Percentiles rank a stretch among this genome's conserved stretches.
phyloP scores from a whole-genome alignment of 1,140 invertebrate species.

The Manduca sexta region DNA sequence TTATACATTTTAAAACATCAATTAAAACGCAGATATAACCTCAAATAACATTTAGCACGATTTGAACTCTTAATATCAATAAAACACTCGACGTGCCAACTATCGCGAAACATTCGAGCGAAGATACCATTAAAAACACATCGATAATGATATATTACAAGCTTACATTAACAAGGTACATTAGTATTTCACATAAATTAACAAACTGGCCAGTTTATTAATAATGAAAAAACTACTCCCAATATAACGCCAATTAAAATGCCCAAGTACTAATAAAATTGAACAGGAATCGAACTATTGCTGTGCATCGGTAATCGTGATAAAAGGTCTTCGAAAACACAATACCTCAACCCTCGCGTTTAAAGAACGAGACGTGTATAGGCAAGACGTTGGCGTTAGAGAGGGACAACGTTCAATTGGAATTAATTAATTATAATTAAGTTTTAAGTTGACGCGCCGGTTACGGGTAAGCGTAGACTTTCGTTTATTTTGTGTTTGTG shows the following conservation, averaged over 20 bases:
- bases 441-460: conserved; percentile 81
- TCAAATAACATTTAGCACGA: no score
- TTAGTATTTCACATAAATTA: no score
- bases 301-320: conserved; percentile 50
- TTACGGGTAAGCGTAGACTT: conserved; percentile 68
- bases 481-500: conserved; percentile 61
- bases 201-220: no score
- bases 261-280: conserved; percentile 63
- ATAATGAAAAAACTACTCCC: not conserved
- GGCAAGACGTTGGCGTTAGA: conserved; percentile 48
- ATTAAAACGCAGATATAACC: no score
- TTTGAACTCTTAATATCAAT: no score
- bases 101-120: no score
- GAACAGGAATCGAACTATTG: conserved; percentile 64
- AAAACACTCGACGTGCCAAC: no score
- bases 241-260: conserved; percentile 51
- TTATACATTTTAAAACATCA: no score
- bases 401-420: conserved; percentile 67
- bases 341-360: conserved; percentile 61
- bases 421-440: conserved; percentile 88
- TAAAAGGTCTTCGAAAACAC: conserved; percentile 71
- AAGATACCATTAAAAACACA: no score
- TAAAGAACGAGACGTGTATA: conserved; percentile 42
- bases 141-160: no score
- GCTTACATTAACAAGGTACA: no score